Percentiles rank a stretch among this genome's conserved stretches.
phyloP scores from a whole-genome alignment of 1,140 invertebrate genomes.

The Berghia stephanieae region DNA sequence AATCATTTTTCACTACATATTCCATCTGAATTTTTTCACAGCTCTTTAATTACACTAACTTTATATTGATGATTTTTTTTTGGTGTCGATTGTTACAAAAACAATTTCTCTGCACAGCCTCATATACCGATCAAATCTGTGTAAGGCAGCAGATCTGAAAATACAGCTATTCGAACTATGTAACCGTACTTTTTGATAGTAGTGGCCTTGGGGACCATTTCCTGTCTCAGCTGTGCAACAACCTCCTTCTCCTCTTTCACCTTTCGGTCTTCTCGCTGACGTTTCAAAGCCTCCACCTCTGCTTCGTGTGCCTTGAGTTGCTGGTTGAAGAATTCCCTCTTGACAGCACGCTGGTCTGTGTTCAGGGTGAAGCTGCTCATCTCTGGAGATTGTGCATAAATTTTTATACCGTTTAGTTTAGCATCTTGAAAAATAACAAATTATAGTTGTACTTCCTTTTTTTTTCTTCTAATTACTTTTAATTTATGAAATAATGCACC shows the following conservation, averaged over 20 bases:
- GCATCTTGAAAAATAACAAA: not conserved
- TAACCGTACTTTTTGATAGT: constrained; percentile 19
- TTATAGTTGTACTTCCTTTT: not conserved
- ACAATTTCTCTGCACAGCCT: too few species aligned
- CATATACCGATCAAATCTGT: too few species aligned
- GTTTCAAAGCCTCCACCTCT: constrained; percentile 54
- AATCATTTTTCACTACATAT: too few species aligned
- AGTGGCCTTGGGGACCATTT: constrained; percentile 66
- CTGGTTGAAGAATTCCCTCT: constrained; percentile 68
- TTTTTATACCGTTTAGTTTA: not conserved
- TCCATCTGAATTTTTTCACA: not conserved
- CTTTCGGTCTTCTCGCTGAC: constrained; percentile 44
- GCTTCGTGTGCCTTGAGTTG: constrained; percentile 65
- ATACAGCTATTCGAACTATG: too few species aligned
- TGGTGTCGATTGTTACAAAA: too few species aligned
- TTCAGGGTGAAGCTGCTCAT: constrained; percentile 67
- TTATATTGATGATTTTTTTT: too few species aligned
- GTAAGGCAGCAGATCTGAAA: too few species aligned
- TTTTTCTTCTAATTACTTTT: too few species aligned
- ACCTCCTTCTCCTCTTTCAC: constrained; percentile 64
- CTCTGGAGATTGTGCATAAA: constrained; percentile 43
- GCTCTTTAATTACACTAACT: too few species aligned
- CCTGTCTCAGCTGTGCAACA: constrained; percentile 57
- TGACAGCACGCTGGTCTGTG: constrained; percentile 67
- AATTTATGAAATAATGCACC: too few species aligned